These are phyloP conservation scores for Glaucomys volans DNA, from an alignment of 2,113 vertebrate species.

Conservation along the genomic window DNA sequence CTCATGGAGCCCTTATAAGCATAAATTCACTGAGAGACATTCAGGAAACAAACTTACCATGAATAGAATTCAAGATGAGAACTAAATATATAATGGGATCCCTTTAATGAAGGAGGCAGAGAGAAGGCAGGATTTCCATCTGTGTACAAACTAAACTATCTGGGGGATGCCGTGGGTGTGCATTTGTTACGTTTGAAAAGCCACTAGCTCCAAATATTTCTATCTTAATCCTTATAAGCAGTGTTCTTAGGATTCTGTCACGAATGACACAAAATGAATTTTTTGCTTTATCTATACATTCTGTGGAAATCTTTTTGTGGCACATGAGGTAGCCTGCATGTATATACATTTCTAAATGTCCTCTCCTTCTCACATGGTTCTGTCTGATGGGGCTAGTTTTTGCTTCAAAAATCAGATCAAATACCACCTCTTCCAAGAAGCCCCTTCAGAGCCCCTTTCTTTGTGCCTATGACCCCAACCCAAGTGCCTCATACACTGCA, in stretches of 20 bases:
- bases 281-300: not conserved
- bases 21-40: not conserved
- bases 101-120: conserved; percentile 1
- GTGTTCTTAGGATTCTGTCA: not conserved
- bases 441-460: not conserved
- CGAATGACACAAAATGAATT: not conserved
- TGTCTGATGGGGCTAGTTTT: not conserved
- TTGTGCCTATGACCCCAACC: not conserved
- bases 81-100: not conserved
- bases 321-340: not conserved
- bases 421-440: not conserved
- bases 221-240: not conserved
- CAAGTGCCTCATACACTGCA: not conserved
- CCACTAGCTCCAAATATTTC: not conserved
- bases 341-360: not conserved
- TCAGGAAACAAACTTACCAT: conserved; percentile 30
- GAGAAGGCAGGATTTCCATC: not conserved
- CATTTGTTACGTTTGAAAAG: not conserved
- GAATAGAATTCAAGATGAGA: conserved; percentile 12
- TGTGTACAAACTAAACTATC: not conserved
- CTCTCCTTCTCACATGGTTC: not conserved
- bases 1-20: not conserved
- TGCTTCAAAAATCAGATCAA: not conserved
- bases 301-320: not conserved
- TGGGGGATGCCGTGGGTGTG: not conserved